Conservation (phyloP, 2,797 vertebrate species). For the Otolemur crassicaudatus region DNA sequence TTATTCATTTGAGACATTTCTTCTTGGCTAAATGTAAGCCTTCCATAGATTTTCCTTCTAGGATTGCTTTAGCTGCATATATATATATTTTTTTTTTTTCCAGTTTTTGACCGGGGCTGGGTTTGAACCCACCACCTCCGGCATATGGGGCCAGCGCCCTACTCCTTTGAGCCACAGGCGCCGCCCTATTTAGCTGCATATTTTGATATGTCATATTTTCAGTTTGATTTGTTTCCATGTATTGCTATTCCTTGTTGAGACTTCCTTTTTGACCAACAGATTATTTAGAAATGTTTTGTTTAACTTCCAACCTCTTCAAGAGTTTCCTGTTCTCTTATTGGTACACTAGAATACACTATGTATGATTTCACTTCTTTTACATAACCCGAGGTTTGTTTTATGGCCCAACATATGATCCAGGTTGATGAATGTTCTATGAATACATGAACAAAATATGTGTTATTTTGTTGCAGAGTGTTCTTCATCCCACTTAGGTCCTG, state of each 20-base stretch:
- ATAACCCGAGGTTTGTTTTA: not conserved
- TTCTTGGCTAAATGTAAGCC: not conserved
- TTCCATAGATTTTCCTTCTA: not conserved
- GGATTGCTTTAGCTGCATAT: not conserved
- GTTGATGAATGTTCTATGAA: not conserved
- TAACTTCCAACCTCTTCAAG: not conserved
- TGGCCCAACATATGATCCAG: not conserved
- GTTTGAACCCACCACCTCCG: too few species aligned
- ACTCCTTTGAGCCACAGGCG: too few species aligned
- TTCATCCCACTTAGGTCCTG: too few species aligned
- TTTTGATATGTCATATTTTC: not conserved
- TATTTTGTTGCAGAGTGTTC: not conserved
- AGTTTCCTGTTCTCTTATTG: not conserved
- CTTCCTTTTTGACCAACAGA: not conserved
- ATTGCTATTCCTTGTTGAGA: not conserved
- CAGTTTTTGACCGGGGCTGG: too few species aligned
- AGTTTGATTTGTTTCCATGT: not conserved
- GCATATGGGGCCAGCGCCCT: too few species aligned
- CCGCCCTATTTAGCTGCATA: not conserved
- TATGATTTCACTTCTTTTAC: not conserved
- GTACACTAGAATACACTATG: not conserved
- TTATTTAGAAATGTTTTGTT: not conserved
- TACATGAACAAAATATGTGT: not conserved
- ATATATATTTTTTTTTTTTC: too few species aligned
- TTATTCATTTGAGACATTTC: not conserved